Evolutionary conservation across 1,140 invertebrate genomes (phyloP).

Genomic region (Dendrolimus kikuchii): DNA sequence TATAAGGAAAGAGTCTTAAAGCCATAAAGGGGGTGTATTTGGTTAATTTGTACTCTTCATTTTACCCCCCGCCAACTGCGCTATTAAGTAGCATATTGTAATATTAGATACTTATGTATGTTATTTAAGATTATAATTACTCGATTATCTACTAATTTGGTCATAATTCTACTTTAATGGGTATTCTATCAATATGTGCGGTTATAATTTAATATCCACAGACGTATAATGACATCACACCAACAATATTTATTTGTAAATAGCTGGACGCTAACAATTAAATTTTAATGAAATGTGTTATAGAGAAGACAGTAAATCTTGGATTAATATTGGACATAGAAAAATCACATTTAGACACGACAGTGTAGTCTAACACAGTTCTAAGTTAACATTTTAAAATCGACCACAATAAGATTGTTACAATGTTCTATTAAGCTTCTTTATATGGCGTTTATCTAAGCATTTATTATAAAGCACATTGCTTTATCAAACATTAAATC

Average conservation of each 20-base stretch:
- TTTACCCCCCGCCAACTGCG: slow-evolving; percentile 21
- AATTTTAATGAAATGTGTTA: slow-evolving; percentile 22
- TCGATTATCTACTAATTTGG: slow-evolving; percentile 44
- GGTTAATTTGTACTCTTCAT: slow-evolving; percentile 66
- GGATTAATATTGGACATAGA: slow-evolving; percentile 55
- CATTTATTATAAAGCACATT: not conserved
- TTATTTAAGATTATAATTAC: slow-evolving; percentile 55
- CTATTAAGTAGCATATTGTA: slow-evolving; percentile 31
- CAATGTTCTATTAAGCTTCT: too few species aligned
- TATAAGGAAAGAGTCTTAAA: slow-evolving; percentile 62
- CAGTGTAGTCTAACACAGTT: too few species aligned
- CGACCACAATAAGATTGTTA: too few species aligned
- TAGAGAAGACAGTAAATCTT: slow-evolving; percentile 53
- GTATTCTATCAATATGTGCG: slow-evolving; percentile 58
- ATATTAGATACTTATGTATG: slow-evolving; percentile 39
- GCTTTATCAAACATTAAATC: too few species aligned
- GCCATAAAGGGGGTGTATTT: slow-evolving; percentile 34
- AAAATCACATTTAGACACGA: slow-evolving; percentile 36
- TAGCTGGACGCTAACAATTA: not conserved
- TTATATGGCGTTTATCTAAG: slow-evolving; percentile 29
- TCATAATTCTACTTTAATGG: slow-evolving; percentile 58
- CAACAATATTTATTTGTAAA: too few species aligned
- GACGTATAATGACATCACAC: not conserved
- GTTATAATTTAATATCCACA: slow-evolving; percentile 14
- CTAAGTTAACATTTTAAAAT: too few species aligned